Evolutionary conservation across 2,888 invertebrate genomes (phyloP).

Genomic region (Salticus scenicus): DNA sequence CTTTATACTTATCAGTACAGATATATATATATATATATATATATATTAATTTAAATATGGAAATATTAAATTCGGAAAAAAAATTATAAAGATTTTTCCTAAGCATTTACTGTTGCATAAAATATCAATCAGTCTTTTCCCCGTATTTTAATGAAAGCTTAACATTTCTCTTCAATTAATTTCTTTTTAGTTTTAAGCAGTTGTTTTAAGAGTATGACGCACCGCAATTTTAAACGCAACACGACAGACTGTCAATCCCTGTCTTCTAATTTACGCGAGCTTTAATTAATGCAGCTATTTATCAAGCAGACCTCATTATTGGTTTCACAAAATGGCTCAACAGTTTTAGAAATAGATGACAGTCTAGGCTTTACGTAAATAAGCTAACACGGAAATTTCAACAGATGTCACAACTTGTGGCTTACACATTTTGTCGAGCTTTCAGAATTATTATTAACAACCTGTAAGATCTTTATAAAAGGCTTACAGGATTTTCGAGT

Average conservation of each 20-base stretch:
- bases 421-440: neutral
- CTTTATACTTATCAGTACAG: too few species aligned
- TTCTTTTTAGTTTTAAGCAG: neutral
- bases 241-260: neutral
- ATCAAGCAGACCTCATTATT: neutral
- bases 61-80: too few species aligned
- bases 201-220: neutral
- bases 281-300: slow-evolving; percentile 8
- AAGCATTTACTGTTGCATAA: too few species aligned
- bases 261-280: neutral
- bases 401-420: slow-evolving; percentile 1
- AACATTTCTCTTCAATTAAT: neutral
- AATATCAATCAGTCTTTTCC: too few species aligned
- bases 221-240: neutral
- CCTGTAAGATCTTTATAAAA: too few species aligned
- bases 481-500: too few species aligned
- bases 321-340: slow-evolving; percentile 1
- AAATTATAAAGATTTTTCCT: too few species aligned
- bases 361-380: neutral
- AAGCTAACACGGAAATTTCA: neutral
- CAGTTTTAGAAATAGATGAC: neutral
- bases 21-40: too few species aligned
- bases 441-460: neutral
- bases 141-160: neutral
- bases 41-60: too few species aligned